Base-by-base conservation (phyloP, 2,888 invertebrate genomes). In the Teleogryllus oceanicus region DNA sequence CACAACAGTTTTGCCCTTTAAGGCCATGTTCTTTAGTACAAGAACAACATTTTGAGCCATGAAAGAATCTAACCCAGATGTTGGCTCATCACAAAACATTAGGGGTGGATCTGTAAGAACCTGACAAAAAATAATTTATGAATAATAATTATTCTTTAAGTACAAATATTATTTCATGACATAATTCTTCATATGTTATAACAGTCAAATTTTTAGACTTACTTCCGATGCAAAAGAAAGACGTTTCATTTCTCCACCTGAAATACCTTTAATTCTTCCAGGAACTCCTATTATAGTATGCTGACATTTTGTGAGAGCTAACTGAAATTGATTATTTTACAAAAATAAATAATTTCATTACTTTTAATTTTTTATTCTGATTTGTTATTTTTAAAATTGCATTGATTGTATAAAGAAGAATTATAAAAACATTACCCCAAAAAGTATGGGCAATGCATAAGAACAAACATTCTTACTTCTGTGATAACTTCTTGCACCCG, bases 51-150 rank as follows among this genome's bases (percentile, higher is more conserved):
- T 97, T 85, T 95, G 93, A 0, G 99, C 98, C 96, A 98, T 98
- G 85, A 95, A 98, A 0, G 98, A 97, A 87, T 99, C 99, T 80
- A 99, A 89, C 2, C 98, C 97, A 0, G 97, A 97, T 0, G 98
- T 99, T 0, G 98, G 98, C 85, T 99, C 99, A 85, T 99, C 99
- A 86, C 98, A 98, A 86, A 99, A 96, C 91, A 99, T 92, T 76
- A 99, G 88, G 0, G 96, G 93, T 0, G 99, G 99, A 88, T 99
- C 96, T 0, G 97, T 98, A 76, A 98, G 89, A 3, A 97, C 94
- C 89, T 89, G 83, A 21, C 50, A 76, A n/a, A 75, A 75, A 75
- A 13, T 37, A 37, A 8, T 37, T 37, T 37, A 37, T 37, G 37
- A 37, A 37, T 8, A 37, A 37, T 37, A 37, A 5, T 37, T 37